Conservation (phyloP, 1,140 invertebrate genomes). For the Gonioctena quinquepunctata region DNA sequence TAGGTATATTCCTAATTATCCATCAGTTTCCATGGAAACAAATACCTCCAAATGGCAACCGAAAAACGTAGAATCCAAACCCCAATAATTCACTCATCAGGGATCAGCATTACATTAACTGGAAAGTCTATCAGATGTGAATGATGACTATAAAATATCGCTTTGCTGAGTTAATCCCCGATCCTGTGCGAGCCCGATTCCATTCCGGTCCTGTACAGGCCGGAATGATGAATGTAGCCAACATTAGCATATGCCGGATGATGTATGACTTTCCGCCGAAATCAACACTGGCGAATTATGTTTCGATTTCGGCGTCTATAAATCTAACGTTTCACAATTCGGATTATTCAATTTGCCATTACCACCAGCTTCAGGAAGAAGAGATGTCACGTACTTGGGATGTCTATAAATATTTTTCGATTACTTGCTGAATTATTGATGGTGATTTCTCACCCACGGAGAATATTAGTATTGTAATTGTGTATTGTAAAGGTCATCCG, state of each 20-base stretch:
- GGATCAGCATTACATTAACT: constrained; percentile 27
- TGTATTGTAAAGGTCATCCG: too few relatives aligned
- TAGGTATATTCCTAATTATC: too few relatives aligned
- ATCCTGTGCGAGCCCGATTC: constrained; percentile 11
- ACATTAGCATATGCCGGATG: constrained; percentile 51
- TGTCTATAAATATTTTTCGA: neutral
- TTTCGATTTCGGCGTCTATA: constrained; percentile 48
- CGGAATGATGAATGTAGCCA: constrained; percentile 48
- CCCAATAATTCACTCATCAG: constrained; percentile 28
- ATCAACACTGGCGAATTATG: constrained; percentile 50
- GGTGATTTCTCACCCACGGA: too few relatives aligned
- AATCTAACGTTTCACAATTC: constrained; percentile 41
- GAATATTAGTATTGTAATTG: too few relatives aligned
- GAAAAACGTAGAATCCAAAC: too few relatives aligned
- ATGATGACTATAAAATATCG: constrained; percentile 48
- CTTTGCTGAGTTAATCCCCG: constrained; percentile 39
- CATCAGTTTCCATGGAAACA: too few relatives aligned
- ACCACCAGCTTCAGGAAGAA: constrained; percentile 3
- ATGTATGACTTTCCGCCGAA: constrained; percentile 46
- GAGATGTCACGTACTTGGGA: neutral
- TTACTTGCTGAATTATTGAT: too few relatives aligned
- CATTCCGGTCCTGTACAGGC: constrained; percentile 28
- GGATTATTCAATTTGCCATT: constrained; percentile 47
- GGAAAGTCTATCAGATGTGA: constrained; percentile 41
- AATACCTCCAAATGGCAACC: too few relatives aligned